phyloP scores from a whole-genome alignment of 2,888 invertebrate genomes.

The Nymphalis urticae region DNA sequence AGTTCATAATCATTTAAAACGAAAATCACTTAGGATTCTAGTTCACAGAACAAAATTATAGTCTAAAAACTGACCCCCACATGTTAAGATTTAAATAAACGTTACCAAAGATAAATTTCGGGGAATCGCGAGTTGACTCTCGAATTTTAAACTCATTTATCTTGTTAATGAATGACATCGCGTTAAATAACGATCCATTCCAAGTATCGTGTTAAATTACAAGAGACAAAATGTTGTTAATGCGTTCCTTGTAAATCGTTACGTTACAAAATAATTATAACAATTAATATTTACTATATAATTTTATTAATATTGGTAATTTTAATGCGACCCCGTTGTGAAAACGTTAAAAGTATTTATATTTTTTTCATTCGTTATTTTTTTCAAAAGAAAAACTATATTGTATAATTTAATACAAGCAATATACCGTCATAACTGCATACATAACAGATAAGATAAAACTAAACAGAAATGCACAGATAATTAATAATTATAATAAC shows the following conservation, averaged over 20 bases:
- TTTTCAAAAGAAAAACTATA: too few relatives aligned
- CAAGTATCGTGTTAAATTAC: conserved; percentile 51
- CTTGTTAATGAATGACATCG: conserved; percentile 45
- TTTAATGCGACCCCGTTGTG: not conserved
- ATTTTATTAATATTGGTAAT: not conserved
- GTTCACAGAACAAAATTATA: conserved; percentile 20
- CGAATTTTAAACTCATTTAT: conserved; percentile 53
- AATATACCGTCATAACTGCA: too few relatives aligned
- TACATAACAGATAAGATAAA: too few relatives aligned
- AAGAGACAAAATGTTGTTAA: conserved; percentile 2
- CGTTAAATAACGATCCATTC: conserved; percentile 45
- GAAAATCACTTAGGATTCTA: not conserved
- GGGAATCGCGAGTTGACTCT: conserved; percentile 52
- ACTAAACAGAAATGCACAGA: too few relatives aligned
- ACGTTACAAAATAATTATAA: not conserved
- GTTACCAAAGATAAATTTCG: conserved; percentile 41
- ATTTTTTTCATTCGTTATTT: too few relatives aligned
- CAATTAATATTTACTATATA: not conserved
- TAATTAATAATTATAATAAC: too few relatives aligned
- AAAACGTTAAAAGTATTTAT: too few relatives aligned
- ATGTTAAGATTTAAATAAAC: conserved; percentile 32
- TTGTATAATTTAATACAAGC: too few relatives aligned
- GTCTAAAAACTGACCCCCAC: conserved; percentile 35
- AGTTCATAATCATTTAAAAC: not conserved
- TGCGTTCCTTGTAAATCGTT: conserved; percentile 11